Base-by-base conservation (phyloP, 2,888 invertebrate genomes). In the Drosophila emarginata region DNA sequence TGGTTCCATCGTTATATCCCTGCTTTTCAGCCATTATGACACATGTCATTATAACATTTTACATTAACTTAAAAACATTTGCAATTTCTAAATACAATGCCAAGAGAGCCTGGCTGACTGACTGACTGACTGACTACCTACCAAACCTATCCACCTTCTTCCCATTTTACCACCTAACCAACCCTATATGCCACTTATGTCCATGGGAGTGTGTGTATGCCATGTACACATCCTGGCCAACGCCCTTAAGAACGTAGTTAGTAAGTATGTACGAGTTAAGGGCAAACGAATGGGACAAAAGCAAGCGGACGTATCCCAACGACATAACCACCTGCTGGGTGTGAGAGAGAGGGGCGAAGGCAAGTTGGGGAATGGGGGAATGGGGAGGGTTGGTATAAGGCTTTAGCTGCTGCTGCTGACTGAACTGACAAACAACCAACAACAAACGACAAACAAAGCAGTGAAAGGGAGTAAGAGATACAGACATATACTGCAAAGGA, bases 61-160 rank as follows among this genome's bases (percentile, higher is more conserved):
- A 82, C 88, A 87, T 82, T 87, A 87, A 82, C 78, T 87, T 82
- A 77, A 82, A 82, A 82, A 87, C 88, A 82, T 82, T 82, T 82
- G 82, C 87, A 85, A 87, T 82, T 85, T 82, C 74, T 76, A 68
- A 56, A 52, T 39, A 37, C 56, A 87, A 75, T 18, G 64, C 58
- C 39, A 62, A 59, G 56, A 36, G 39, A 40, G 57, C 52, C 53
- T 37, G 9, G 4, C 32, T 32, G 28, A 5, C 28, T 28, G 28
- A 28, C 28, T 28, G 28, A 28, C 28, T 28, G 32, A 32, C 32
- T 45, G 45, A 45, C 45, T 21, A 21, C 18, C 18, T 45, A 21
- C 15, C 15, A 45, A 45, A 45, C 45, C 18, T 45, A 21, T 32
- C 32, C 32, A 32, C 11, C 32, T 32, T 32, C 32, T 32, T 32